These are phyloP conservation scores for Ophiodon elongatus DNA, from an alignment of 2,113 vertebrate genomes.

Conservation along the genomic window DNA sequence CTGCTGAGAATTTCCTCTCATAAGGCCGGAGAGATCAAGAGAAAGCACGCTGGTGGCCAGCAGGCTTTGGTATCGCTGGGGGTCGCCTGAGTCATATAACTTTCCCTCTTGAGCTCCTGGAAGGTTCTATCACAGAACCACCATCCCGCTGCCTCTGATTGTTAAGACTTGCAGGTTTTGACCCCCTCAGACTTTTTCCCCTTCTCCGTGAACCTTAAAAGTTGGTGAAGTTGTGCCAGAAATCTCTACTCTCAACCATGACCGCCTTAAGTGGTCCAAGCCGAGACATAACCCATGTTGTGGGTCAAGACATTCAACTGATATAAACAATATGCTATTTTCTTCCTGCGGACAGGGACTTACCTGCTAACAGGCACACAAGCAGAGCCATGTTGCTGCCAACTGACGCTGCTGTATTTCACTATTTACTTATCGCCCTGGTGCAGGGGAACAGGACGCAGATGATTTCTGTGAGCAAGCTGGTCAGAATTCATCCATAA, in stretches of 20 bases:
- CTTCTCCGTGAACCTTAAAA: neutral
- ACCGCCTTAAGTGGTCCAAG: neutral
- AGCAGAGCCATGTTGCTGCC: neutral
- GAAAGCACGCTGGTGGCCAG: neutral
- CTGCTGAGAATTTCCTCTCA: neutral
- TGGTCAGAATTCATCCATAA: constrained; percentile 8
- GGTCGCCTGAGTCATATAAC: constrained; percentile 22
- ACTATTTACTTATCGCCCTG: neutral
- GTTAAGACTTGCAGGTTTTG: constrained; percentile 15
- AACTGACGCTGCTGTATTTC: neutral
- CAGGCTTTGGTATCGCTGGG: neutral
- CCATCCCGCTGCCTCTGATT: neutral
- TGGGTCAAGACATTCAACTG: neutral
- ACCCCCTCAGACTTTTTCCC: neutral
- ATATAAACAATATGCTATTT: neutral
- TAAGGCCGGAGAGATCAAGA: constrained; percentile 9
- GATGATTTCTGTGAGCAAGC: neutral
- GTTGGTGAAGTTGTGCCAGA: neutral
- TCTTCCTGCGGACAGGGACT: neutral
- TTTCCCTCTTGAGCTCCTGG: neutral
- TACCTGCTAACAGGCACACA: constrained; percentile 7
- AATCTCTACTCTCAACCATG: neutral
- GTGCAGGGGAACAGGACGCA: neutral
- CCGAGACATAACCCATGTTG: constrained; percentile 1
- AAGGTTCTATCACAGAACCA: neutral